Evolutionary conservation across 2,797 vertebrate species (phyloP), one percentile per base, ranked within the genome.

Genomic region (Acipenser oxyrinchus): DNA sequence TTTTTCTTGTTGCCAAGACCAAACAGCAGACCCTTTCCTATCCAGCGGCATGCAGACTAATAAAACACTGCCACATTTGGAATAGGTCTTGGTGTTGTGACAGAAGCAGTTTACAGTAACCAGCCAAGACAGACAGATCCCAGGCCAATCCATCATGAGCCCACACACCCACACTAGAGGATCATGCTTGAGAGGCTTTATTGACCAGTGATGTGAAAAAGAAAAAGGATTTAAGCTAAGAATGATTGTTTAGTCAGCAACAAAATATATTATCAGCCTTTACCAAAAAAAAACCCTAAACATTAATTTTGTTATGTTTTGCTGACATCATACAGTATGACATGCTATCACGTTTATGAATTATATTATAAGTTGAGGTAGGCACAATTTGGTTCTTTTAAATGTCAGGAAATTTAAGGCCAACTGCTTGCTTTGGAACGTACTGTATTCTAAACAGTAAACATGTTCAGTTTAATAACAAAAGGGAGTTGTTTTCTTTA

Each of bases 11-110:
- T 75, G 73, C 80, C 72, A 79, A 76, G 79, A 69, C 69, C 66
- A 67, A 72, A 75, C 74, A 75, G 71, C 74, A 67, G 10, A 68
- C 74, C 11, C 76, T 86, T 81, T 79, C 70, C 77, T 76, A 73
- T 79, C 67, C 75, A 72, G 62, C 68, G 66, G 75, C 80, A 76
- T 72, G 72, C 74, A 73, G 73, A 76, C 70, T 79, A 82, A 81
- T 82, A 75, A 83, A 81, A 77, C 83, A 77, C 82, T 76, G 70
- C 13, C 0, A 76, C 77, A 75, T 62, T 75, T 67, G 77, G 67
- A 69, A 70, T 68, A 71, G 68, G 68, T 66, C 79, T 70, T 72
- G 8, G 6, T 78, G 72, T 79, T 75, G 78, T 83, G 83, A 81
- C 78, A 85, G 70, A 63, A 61, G 68, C 10, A 65, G 65, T 74